phyloP scores from a whole-genome alignment of 2,113 vertebrate genomes.

The Coracopsis vasa region DNA sequence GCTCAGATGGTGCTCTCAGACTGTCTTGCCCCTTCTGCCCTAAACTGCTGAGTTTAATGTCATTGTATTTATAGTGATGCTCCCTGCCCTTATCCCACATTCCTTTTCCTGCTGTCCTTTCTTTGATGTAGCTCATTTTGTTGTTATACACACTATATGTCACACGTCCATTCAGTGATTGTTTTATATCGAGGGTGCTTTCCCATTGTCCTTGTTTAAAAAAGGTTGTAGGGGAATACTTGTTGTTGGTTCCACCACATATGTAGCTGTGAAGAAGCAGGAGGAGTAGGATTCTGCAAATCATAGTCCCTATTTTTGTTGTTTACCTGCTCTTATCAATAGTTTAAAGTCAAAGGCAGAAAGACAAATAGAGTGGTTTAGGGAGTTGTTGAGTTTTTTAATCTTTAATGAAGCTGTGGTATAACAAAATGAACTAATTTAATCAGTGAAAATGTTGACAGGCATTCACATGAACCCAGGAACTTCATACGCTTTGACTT shows the following conservation, averaged over 20 bases:
- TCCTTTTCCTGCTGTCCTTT: constrained; percentile 8
- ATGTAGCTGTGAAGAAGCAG: neutral
- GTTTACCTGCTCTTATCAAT: neutral
- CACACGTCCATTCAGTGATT: neutral
- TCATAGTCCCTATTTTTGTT: neutral
- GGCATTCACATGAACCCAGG: neutral
- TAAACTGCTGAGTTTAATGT: neutral
- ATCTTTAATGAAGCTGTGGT: neutral
- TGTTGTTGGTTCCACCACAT: neutral
- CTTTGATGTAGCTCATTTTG: constrained; percentile 21
- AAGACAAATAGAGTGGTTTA: neutral
- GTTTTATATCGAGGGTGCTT: neutral
- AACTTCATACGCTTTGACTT: neutral
- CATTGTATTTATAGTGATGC: neutral
- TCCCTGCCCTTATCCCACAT: neutral
- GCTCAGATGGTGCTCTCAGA: neutral
- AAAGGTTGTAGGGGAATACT: neutral
- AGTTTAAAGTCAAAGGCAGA: neutral
- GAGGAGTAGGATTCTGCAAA: neutral
- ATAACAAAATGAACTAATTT: neutral
- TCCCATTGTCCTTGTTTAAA: neutral
- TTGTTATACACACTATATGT: neutral
- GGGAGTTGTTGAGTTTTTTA: neutral
- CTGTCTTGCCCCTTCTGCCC: neutral
- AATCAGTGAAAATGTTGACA: neutral